phyloP scores from a whole-genome alignment of 2,113 vertebrate species.

The Parus major region DNA sequence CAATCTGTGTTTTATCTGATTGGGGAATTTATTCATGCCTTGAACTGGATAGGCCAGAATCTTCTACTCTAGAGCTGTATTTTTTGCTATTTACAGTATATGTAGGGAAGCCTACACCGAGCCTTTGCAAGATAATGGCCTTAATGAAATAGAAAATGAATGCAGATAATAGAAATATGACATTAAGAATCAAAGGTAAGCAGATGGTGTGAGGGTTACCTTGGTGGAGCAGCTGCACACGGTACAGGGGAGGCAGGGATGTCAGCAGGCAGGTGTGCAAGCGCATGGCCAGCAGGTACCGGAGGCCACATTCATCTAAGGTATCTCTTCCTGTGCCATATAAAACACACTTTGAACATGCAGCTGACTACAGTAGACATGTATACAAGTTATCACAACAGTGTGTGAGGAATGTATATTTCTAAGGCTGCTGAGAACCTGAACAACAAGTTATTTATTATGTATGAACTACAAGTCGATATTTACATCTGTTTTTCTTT shows the following conservation, averaged over 20 bases:
- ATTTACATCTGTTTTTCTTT: background rate
- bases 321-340: constrained; percentile 86
- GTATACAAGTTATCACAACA: background rate
- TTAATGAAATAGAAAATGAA: background rate
- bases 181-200: background rate
- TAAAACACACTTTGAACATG: background rate
- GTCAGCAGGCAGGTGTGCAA: constrained; percentile 95
- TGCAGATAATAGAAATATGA: background rate
- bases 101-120: background rate
- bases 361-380: background rate
- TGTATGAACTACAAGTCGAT: background rate
- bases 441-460: background rate
- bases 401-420: background rate
- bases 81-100: background rate
- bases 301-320: constrained; percentile 92
- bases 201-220: constrained; percentile 71
- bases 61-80: background rate
- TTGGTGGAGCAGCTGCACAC: constrained; percentile 95
- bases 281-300: constrained; percentile 96
- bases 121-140: background rate
- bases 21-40: background rate
- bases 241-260: constrained; percentile 93
- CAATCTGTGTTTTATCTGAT: background rate
- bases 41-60: background rate
- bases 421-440: background rate